Conservation (phyloP, 1,140 invertebrate species). For the Temnothorax longispinosus region DNA sequence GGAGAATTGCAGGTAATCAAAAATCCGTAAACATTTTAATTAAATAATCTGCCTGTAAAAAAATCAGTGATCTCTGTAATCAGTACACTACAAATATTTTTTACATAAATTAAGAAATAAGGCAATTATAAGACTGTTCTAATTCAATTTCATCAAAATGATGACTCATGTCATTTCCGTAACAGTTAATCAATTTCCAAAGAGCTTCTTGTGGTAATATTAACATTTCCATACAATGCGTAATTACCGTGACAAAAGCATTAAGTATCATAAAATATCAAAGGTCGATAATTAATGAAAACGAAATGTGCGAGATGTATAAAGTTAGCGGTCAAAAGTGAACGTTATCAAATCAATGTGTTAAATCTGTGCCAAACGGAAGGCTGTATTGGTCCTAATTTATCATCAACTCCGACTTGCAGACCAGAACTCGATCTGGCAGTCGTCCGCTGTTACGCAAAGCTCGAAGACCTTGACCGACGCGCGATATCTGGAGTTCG, state of each 20-base stretch:
- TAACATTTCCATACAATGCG: not conserved
- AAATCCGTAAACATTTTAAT: not conserved
- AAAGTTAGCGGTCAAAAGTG: not conserved
- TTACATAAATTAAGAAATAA: not conserved
- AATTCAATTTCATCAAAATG: not conserved
- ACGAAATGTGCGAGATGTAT: not conserved
- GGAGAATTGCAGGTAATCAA: not conserved
- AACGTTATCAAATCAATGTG: not conserved
- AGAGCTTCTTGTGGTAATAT: not conserved
- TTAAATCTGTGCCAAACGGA: constrained; percentile 30
- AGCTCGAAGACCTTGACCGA: constrained; percentile 9
- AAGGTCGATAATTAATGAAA: not conserved
- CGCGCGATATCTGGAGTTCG: constrained; percentile 17
- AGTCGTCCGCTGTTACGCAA: constrained; percentile 12
- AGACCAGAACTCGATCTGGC: not conserved
- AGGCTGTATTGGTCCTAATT: constrained; percentile 29
- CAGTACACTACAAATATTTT: not conserved
- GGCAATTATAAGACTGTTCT: not conserved
- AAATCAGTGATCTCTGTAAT: not conserved
- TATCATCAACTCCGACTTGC: constrained; percentile 4
- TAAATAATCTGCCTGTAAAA: not conserved
- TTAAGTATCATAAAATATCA: not conserved
- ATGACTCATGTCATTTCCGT: not conserved
- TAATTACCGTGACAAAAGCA: not conserved
- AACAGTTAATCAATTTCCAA: not conserved